Evolutionary conservation across 2,888 invertebrate genomes (phyloP), one percentile per base, ranked within the genome.

Genomic region (Erebia ligea): DNA sequence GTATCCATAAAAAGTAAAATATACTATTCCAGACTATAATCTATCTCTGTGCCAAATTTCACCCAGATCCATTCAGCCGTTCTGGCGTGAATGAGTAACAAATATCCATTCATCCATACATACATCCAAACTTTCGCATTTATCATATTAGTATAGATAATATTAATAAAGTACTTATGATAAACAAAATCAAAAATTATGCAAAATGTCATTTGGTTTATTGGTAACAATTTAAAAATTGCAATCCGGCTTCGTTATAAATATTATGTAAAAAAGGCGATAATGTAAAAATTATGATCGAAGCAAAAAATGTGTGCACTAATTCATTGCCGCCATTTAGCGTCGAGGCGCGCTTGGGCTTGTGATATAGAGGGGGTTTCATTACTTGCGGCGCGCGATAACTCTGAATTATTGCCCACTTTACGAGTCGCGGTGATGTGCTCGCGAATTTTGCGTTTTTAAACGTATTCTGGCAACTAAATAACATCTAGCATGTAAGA

Each of bases 331-430:
- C 80, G 78, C 83, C 89, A 88, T 89, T 89, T 88, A 87, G 59
- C 84, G 81, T 83, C 80, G 78, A 80, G 82, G 78, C 78, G 70
- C 80, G 82, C 79, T 79, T 82, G 84, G 81, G 85, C 86, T 86
- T 86, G 86, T 88, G 87, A 89, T 88, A 87, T 88, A 88, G 85
- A 84, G 86, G 81, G 84, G 84, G 89, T 88, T 88, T 87, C 89
- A 88, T 89, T 89, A 89, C 87, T 77, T 83, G 86, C 76, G 72
- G 62, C 70, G 84, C 77, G 81, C 80, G 80, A 87, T 90, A 87
- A 89, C 82, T 90, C 89, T 89, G 86, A 87, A 85, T 88, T 89
- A 90, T 87, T 83, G 85, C 82, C 81, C 83, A 80, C 82, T 88
- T 88, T 88, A 87, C 84, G 87, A 85, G 21, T 19, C 45, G 65